phyloP scores from a whole-genome alignment of 2,888 invertebrate species.

The Ptilodon capucinus region DNA sequence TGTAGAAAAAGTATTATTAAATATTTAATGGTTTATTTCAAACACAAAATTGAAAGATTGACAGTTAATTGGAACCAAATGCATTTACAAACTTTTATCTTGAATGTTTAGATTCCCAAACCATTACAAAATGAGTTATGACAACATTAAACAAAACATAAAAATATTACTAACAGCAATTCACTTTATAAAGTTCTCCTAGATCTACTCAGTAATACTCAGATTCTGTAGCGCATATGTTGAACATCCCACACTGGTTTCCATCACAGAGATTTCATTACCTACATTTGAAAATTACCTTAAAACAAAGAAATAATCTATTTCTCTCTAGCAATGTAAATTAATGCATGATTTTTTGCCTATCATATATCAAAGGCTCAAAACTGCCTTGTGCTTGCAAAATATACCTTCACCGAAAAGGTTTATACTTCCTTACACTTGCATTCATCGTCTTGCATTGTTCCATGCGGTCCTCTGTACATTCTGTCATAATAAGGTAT shows the following conservation, averaged over 20 bases:
- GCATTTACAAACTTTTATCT: constrained; percentile 62
- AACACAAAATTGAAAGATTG: constrained; percentile 80
- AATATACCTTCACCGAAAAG: constrained; percentile 62
- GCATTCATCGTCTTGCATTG: constrained; percentile 76
- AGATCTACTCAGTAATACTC: constrained; percentile 77
- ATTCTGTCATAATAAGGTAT: constrained; percentile 65
- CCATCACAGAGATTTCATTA: constrained; percentile 78
- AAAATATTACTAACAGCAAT: constrained; percentile 77
- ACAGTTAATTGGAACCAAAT: constrained; percentile 74
- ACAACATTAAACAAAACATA: constrained; percentile 79
- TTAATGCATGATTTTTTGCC: constrained; percentile 69
- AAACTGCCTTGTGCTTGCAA: constrained; percentile 66
- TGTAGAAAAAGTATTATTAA: constrained; percentile 20
- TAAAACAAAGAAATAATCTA: constrained; percentile 70
- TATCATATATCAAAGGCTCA: constrained; percentile 64
- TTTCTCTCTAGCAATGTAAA: constrained; percentile 69
- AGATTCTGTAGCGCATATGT: constrained; percentile 70
- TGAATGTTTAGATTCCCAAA: constrained; percentile 66
- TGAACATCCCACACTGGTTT: constrained; percentile 70
- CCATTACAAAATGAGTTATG: constrained; percentile 75
- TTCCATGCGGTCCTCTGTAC: constrained; percentile 72
- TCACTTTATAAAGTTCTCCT: constrained; percentile 67
- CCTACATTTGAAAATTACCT: constrained; percentile 67
- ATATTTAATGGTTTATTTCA: constrained; percentile 78
- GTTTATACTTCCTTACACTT: constrained; percentile 59